Evolutionary conservation across 2,888 invertebrate species (phyloP).

Genomic region (Oxycera nigricornis): DNA sequence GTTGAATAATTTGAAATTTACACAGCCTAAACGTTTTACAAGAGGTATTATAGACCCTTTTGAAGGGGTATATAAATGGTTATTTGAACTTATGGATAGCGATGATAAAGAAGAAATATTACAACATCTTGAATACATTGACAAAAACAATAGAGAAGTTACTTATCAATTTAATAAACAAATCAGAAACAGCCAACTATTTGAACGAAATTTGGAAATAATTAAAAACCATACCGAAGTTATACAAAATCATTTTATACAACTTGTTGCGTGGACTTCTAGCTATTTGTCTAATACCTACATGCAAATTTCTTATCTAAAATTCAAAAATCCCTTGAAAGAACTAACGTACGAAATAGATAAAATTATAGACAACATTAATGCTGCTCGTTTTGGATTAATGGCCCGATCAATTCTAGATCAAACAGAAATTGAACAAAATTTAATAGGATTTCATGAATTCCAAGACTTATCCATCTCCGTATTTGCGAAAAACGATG

Average conservation of each 20-base stretch:
- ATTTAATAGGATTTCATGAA: constrained; percentile 3
- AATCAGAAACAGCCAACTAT: neutral
- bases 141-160: neutral
- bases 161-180: neutral
- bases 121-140: neutral
- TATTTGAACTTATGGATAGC: neutral
- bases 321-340: no score
- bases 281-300: neutral
- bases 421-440: neutral
- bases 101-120: neutral
- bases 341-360: neutral
- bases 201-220: neutral
- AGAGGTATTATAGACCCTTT: neutral
- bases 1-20: neutral
- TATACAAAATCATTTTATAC: neutral
- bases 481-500: neutral
- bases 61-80: neutral
- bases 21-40: neutral
- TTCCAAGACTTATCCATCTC: neutral
- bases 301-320: neutral
- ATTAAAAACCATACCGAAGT: neutral
- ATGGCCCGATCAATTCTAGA: no score
- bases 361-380: constrained; percentile 8
- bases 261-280: neutral
- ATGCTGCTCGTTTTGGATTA: neutral